Base-by-base conservation (phyloP, 2,888 invertebrate species). In the Stenodema calcarata region DNA sequence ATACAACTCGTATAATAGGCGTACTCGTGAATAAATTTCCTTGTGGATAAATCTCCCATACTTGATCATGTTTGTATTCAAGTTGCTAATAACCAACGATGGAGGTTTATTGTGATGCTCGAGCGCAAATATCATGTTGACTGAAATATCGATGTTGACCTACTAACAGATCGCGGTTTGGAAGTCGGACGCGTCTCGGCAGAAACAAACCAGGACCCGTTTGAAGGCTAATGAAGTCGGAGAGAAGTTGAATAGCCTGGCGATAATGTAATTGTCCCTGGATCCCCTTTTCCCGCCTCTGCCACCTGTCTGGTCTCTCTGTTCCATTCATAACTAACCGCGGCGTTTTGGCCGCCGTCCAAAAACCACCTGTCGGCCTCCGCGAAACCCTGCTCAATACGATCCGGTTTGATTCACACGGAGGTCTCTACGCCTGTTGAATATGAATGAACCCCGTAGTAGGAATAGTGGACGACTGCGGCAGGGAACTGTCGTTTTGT, bases 171-270 rank as follows among this genome's bases (percentile, higher is more conserved):
- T n/a, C 16, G 50, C 50, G 4, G 4, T 50, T 50, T n/a, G 35
- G 35, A 35, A 35, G 35, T 35, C 35, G 7, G 35, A 35, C 35
- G 35, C 7, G 35, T 35, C 35, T 35, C 35, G 50, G 70, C 18
- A 30, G 27, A 27, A 27, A 70, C 11, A 9, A 70, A 23, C 30
- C 28, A 70, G 70, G 18, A 18, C 70, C 28, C 9, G 70, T 70
- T 16, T 2, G 70, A 70, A 81, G 47, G 81, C 81, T 81, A 81
- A 81, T 81, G 81, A 81, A 81, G 50, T 50, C 14, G n/a, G 50
- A 50, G 79, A 79, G 54, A 35, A 76, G 41, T 76, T 41, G 81
- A 54, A 35, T 81, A 27, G 35, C n/a, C 50, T 35, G 54, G 27
- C 70, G 27, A 30, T 50, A 50, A 50, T 70, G 16, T 70, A 70